These are phyloP conservation scores for Mallateleia sp. DNA, from an alignment of 2,888 invertebrate genomes.

Conservation along the genomic window DNA sequence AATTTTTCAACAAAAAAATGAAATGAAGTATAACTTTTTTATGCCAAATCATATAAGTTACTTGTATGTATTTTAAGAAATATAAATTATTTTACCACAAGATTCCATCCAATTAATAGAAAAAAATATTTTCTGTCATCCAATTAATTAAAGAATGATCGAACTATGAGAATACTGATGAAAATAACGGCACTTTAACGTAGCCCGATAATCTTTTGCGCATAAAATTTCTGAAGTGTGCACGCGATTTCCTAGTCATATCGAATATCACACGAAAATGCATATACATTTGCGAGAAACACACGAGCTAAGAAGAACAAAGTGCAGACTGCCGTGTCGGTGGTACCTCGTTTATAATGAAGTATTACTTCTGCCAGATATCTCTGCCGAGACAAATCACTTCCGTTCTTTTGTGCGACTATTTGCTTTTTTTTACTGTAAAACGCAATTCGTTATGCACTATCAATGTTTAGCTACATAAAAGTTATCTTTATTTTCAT, in stretches of 20 bases:
- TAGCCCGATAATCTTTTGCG: conserved; percentile 35
- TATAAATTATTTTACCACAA: no score
- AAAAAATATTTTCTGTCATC: not conserved
- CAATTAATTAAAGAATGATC: not conserved
- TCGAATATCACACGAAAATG: conserved; percentile 59
- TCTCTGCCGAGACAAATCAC: conserved; percentile 73
- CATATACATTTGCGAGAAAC: conserved; percentile 17
- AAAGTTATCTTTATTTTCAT: conserved; percentile 60
- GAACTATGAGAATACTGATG: not conserved
- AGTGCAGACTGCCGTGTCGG: conserved; percentile 42
- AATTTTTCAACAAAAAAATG: no score
- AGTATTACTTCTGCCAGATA: conserved; percentile 51
- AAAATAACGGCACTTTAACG: conserved; percentile 5
- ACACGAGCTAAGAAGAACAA: conserved; percentile 26
- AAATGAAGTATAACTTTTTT: no score
- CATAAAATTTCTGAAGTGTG: conserved; percentile 37
- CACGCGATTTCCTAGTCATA: conserved; percentile 62
- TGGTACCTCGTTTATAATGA: conserved; percentile 58
- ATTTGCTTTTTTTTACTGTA: conserved; percentile 41
- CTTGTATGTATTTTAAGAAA: no score
- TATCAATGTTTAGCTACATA: conserved; percentile 69
- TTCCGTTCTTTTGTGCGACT: conserved; percentile 57
- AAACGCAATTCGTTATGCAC: conserved; percentile 53
- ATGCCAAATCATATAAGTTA: no score
- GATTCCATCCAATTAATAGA: no score